Base-by-base conservation (phyloP, 2,888 invertebrate genomes). In the Drosophila vallismaia region DNA sequence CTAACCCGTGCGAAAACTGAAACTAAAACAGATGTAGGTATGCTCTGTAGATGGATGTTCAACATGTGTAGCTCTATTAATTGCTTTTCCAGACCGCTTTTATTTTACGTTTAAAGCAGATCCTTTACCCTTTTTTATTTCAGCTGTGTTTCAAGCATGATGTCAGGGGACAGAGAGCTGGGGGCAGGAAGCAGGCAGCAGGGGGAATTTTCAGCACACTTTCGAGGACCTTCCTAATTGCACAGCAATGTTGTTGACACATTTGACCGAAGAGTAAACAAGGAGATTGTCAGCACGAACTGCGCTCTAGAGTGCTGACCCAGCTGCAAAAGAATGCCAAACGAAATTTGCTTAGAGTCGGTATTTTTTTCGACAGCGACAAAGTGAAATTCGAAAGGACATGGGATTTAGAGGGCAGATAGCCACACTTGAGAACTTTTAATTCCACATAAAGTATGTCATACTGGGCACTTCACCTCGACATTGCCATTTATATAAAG, bases 181-280 rank as follows among this genome's bases (percentile, higher is more conserved):
- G 36, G 36, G 36, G n/a, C 5, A 12, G 2, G 2, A n/a, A 6
- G n/a, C 6, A 2, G n/a, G 5, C 5, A 12, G n/a, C n/a, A 6
- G n/a, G 36, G 12, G 36, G 36, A 36, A 12, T n/a, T 36, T 6
- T n/a, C 12, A 36, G 36, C 6, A 36, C 36, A 36, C 36, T 36
- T 36, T 36, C 44, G 58, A 62, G 68, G 51, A 75, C 57, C 64
- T 62, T 69, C 54, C 70, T 83, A 80, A 86, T 83, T 80, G 80
- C 68, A 52, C 58, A 63, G 64, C 71, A 49, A 63, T 59, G 76
- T 75, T 86, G 77, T 72, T 76, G 80, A 76, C 79, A 71, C 76
- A 68, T 69, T 76, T 48, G 51, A 71, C 71, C 57, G 48, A 42
- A 56, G 64, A 44, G 48, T 49, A 55, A 67, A 60, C 53, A 46